Evolutionary conservation across 2,888 invertebrate genomes (phyloP), one percentile per base, ranked within the genome.

Genomic region (Ectemnius continuus): DNA sequence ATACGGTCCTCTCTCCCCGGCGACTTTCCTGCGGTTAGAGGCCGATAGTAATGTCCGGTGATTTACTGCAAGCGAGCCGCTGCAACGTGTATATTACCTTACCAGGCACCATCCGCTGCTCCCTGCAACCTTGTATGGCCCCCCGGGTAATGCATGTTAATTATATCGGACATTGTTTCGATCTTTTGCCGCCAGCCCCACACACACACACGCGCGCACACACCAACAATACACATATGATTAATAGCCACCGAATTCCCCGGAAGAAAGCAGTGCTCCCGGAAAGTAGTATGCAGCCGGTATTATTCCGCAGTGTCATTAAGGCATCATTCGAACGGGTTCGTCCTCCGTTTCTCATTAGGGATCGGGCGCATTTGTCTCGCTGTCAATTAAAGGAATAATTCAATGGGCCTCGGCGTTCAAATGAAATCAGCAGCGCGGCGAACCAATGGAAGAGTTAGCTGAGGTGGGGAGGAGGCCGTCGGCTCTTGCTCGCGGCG

Each of bases 151-250:
- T 78, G 78, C 80, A 81, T 81, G 83, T 85, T 87, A 86, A 87
- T 88, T 86, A 36, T 36, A 84, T 80, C 74, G 78, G 79, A 77
- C 83, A 83, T 85, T 85, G 83, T 84, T 84, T 86, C 83, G 81
- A 86, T 84, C 36, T 85, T 81, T 71, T 67, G n/a, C 52, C 5
- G 14, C 52, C 52, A 16, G 14, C 1, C 23, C 2, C 52, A 11
- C 11, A 36, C 11, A 36, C 11, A 36, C 36, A 6, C 52, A 11
- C 4, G 1, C 16, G 4, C 16, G 2, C 48, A 14, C 14, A 16
- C 48, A 4, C 14, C 2, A 1, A 48, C 48, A 20, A 1, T 3
- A 23, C 2, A 23, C 3, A 23, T 23, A 52, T 52, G 52, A 52
- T 52, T 52, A 11, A 52, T 13, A 13, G 16, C n/a, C 5, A 11